Percentiles rank a stretch among this genome's conserved stretches.
These are phyloP conservation scores for Peromyscus attwateri DNA, from an alignment of 2,797 vertebrate genomes.

Conservation along the genomic window DNA sequence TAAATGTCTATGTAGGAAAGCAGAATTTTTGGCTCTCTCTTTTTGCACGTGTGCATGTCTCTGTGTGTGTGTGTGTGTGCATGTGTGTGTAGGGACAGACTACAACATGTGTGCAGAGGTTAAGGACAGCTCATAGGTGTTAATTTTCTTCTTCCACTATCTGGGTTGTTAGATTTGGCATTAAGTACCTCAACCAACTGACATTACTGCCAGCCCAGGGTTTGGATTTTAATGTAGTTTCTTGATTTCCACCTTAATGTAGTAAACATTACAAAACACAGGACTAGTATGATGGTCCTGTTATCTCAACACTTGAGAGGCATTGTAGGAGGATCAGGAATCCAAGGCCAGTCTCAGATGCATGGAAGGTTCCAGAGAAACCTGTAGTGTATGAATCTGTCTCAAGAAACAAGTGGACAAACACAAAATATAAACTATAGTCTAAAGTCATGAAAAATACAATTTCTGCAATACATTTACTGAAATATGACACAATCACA, in stretches of 20 bases:
- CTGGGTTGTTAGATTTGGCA: background rate
- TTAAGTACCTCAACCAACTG: background rate
- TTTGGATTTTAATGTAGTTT: constrained; percentile 3
- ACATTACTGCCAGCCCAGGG: background rate
- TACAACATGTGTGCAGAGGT: background rate
- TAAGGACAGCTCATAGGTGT: background rate
- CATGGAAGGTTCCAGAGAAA: background rate
- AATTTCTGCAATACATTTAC: background rate
- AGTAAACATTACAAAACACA: background rate
- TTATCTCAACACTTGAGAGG: background rate
- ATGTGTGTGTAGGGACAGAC: background rate
- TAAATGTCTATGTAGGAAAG: background rate
- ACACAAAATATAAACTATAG: background rate
- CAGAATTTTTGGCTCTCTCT: background rate
- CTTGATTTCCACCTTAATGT: background rate
- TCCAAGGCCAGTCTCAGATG: background rate
- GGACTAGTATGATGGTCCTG: background rate
- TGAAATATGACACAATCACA: background rate
- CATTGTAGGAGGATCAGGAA: background rate
- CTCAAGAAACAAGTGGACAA: background rate
- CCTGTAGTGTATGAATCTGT: background rate
- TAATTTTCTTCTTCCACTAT: background rate
- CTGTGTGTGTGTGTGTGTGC: background rate
- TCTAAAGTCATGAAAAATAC: background rate
- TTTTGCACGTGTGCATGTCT: no score